Percentiles rank a stretch among this genome's conserved stretches.
Evolutionary conservation across 1,140 invertebrate genomes (phyloP).

Genomic region (Anagrus nilaparvatae): DNA sequence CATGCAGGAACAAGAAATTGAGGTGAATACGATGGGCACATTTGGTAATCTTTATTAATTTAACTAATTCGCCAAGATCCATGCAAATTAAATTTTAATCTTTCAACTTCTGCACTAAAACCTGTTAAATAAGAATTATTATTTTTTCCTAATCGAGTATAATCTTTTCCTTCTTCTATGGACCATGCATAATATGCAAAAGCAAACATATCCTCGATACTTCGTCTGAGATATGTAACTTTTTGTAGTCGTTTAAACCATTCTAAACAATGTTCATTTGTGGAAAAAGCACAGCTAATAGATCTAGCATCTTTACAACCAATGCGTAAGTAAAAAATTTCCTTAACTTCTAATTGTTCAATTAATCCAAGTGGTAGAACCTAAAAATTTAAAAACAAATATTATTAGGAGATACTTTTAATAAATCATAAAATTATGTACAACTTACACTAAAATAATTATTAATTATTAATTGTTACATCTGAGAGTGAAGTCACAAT

Average conservation of each 20-base stretch:
- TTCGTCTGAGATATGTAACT: conserved; percentile 56
- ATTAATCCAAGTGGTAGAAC: conserved; percentile 80
- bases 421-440: no score
- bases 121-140: conserved; percentile 32
- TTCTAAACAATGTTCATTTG: conserved; percentile 74
- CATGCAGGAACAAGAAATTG: conserved; percentile 77
- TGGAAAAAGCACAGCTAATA: conserved; percentile 74
- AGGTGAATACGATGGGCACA: conserved; percentile 85
- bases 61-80: conserved; percentile 78
- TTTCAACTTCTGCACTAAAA: conserved; percentile 49
- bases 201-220: conserved; percentile 76
- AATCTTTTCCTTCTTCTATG: conserved; percentile 50
- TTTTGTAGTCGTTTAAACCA: conserved; percentile 69
- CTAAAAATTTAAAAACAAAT: no score
- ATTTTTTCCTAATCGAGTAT: conserved; percentile 38
- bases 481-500: no score
- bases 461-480: no score
- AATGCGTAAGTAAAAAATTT: conserved; percentile 69
- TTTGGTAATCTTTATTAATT: conserved; percentile 73
- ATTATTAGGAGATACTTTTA: no score
- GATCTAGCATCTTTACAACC: conserved; percentile 77
- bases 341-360: conserved; percentile 69
- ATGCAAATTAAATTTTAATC: conserved; percentile 73
- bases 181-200: conserved; percentile 82
- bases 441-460: no score